A percentile compares a stretch with the other conserved stretches of the same genome.
Conservation (phyloP, 2,113 vertebrate genomes). For the Pitta sordida region DNA sequence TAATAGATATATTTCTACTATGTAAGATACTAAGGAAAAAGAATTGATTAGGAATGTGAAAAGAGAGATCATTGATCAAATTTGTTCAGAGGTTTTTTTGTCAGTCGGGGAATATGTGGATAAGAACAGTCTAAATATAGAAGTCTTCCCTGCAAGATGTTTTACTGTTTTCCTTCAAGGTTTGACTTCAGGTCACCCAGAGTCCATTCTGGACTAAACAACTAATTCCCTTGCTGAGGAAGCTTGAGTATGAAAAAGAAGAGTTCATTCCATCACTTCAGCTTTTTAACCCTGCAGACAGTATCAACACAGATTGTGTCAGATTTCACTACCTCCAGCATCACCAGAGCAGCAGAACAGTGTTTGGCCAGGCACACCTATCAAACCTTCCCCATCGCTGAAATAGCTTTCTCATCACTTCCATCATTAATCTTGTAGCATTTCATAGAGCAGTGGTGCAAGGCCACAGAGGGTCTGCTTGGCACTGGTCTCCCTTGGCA, state of each 20-base stretch:
- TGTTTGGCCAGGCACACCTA: background rate
- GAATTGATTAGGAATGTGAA: background rate
- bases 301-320: background rate
- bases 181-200: background rate
- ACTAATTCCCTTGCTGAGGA: background rate
- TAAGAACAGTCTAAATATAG: background rate
- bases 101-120: background rate
- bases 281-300: background rate
- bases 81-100: background rate
- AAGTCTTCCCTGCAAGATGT: background rate
- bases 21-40: background rate
- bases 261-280: background rate
- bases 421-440: background rate
- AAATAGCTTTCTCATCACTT: background rate
- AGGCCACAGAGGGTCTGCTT: background rate
- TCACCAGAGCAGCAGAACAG: background rate
- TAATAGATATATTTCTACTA: background rate
- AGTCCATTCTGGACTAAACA: background rate
- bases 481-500: background rate
- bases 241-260: background rate
- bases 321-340: background rate
- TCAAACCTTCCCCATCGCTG: fast-evolving
- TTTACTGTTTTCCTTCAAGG: background rate
- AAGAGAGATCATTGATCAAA: background rate
- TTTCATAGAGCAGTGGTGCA: background rate